Conservation (phyloP, 1,140 invertebrate genomes). For the Cherax quadricarinatus region DNA sequence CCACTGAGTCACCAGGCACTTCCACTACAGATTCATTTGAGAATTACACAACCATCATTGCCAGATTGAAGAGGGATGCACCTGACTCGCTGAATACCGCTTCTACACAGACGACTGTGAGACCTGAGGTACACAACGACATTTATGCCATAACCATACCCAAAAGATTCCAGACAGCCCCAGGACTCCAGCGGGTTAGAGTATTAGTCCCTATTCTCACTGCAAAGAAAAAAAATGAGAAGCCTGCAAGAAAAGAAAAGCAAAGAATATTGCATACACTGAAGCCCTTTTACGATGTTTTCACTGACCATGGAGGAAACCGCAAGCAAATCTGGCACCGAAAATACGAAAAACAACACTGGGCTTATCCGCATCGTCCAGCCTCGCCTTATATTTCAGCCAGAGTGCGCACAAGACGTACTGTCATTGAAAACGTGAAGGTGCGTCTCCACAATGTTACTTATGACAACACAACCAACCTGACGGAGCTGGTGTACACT, state of each 20-base stretch:
- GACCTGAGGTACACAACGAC: background rate
- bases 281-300: background rate
- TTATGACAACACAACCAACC: slow-evolving; percentile 45
- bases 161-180: background rate
- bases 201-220: background rate
- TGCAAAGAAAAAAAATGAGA: background rate
- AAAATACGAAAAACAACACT: background rate
- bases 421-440: background rate
- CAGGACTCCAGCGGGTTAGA: slow-evolving; percentile 1
- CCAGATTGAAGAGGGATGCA: slow-evolving; percentile 23
- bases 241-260: background rate
- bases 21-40: slow-evolving; percentile 45
- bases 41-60: slow-evolving; percentile 63
- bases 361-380: background rate
- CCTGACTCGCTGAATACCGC: background rate
- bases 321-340: background rate
- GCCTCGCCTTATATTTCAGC: background rate
- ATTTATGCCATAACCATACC: too few species aligned
- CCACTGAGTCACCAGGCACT: background rate
- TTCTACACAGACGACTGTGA: background rate
- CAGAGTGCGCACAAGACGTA: background rate
- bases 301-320: background rate
- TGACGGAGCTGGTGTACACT: slow-evolving; percentile 58
- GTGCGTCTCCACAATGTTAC: slow-evolving; percentile 57
- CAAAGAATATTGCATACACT: background rate